These are phyloP conservation scores for Gallinago stenura DNA, from an alignment of 2,797 vertebrate genomes.

Conservation along the genomic window DNA sequence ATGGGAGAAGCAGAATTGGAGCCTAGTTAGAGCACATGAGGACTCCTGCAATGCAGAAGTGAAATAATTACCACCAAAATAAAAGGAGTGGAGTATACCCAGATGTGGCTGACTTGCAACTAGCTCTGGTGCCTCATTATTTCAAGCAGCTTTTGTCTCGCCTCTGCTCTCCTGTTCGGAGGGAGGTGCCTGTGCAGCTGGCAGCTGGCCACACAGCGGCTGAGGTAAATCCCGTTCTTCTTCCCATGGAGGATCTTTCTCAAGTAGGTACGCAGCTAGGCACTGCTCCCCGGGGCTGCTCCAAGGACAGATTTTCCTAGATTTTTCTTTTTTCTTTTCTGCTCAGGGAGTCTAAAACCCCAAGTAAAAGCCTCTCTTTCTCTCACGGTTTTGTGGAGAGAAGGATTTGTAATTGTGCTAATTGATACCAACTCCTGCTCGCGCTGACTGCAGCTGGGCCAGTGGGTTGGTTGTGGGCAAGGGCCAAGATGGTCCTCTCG, in stretches of 20 bases:
- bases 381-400: background rate
- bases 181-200: background rate
- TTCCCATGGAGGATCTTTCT: background rate
- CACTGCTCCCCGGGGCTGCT: background rate
- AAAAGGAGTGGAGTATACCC: background rate
- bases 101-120: background rate
- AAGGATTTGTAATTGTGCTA: accelerated
- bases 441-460: accelerated
- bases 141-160: background rate
- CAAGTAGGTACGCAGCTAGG: background rate
- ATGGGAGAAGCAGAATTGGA: background rate
- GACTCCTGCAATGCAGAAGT: background rate
- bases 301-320: background rate
- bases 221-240: background rate
- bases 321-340: background rate
- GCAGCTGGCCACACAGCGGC: background rate
- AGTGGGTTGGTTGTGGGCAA: background rate
- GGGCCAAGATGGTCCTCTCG: too few species aligned
- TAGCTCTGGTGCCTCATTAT: background rate
- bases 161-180: background rate
- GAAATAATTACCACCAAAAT: background rate
- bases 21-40: background rate
- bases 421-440: background rate
- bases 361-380: background rate
- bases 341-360: background rate